These are phyloP conservation scores for Dendroctonus ponderosae DNA, from an alignment of 1,140 invertebrate species.

Conservation along the genomic window DNA sequence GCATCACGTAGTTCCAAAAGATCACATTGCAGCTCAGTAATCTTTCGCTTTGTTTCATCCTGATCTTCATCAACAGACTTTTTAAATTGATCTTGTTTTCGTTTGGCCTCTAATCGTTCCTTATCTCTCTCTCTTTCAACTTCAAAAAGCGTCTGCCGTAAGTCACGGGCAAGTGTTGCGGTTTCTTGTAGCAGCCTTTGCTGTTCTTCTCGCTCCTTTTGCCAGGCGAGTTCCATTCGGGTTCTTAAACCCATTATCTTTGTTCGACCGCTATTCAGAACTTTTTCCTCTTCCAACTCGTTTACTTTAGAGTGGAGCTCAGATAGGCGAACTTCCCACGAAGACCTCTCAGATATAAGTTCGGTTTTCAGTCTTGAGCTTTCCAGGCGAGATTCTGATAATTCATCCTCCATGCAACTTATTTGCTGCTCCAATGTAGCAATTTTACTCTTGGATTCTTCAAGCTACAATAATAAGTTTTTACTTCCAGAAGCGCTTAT, in stretches of 20 bases:
- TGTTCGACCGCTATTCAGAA: slow-evolving; percentile 75
- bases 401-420: slow-evolving; percentile 81
- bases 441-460: slow-evolving; percentile 64
- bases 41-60: slow-evolving; percentile 82
- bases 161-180: slow-evolving; percentile 83
- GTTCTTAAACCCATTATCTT: slow-evolving; percentile 83
- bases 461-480: slow-evolving; percentile 45
- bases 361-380: slow-evolving; percentile 85
- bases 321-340: slow-evolving; percentile 82
- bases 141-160: slow-evolving; percentile 83
- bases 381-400: slow-evolving; percentile 79
- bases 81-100: slow-evolving; percentile 81
- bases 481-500: slow-evolving; percentile 4
- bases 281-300: slow-evolving; percentile 83
- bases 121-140: slow-evolving; percentile 86
- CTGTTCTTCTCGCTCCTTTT: slow-evolving; percentile 91
- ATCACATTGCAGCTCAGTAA: slow-evolving; percentile 81
- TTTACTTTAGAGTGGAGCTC: slow-evolving; percentile 90
- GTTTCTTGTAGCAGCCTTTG: slow-evolving; percentile 87
- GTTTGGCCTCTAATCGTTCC: slow-evolving; percentile 81
- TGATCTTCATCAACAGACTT: slow-evolving; percentile 83
- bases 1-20: slow-evolving; percentile 84
- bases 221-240: slow-evolving; percentile 91
- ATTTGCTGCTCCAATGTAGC: slow-evolving; percentile 77
- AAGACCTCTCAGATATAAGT: slow-evolving; percentile 82